These are phyloP conservation scores for Doris montereyensis DNA, from an alignment of 2,888 invertebrate genomes.

Conservation along the genomic window DNA sequence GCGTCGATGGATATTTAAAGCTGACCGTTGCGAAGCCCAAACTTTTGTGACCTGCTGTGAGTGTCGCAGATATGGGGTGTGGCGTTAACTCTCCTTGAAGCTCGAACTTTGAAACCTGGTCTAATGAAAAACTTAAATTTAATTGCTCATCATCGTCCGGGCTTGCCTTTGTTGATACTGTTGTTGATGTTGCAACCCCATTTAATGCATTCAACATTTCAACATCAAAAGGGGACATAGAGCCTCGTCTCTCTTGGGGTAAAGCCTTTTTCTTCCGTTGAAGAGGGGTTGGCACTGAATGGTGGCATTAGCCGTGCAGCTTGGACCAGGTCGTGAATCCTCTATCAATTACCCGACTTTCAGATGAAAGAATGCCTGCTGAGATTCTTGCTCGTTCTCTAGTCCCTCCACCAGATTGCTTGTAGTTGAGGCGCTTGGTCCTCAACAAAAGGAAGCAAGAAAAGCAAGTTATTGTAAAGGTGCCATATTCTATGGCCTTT, in stretches of 20 bases:
- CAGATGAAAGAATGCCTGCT: not conserved
- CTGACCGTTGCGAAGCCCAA: no score
- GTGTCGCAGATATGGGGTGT: not conserved
- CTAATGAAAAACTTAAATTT: not conserved
- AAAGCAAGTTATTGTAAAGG: not conserved
- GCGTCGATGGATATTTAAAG: no score
- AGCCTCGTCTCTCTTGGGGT: not conserved
- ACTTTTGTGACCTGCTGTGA: not conserved
- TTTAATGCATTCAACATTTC: not conserved
- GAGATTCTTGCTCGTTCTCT: not conserved
- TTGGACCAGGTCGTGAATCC: no score
- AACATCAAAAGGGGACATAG: not conserved
- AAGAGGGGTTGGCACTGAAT: not conserved
- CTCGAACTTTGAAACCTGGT: not conserved
- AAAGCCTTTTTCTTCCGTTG: not conserved
- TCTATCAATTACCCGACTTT: no score
- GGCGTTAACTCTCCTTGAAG: not conserved
- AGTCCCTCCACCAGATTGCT: not conserved
- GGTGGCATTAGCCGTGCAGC: no score
- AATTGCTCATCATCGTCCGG: not conserved
- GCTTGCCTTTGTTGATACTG: no score
- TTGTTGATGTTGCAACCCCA: not conserved
- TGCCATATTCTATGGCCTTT: not conserved
- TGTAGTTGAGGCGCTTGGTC: not conserved
- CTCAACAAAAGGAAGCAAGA: slow-evolving; percentile 7